These are phyloP conservation scores for Phortica variegata DNA, from an alignment of 1,140 invertebrate species.

Conservation along the genomic window DNA sequence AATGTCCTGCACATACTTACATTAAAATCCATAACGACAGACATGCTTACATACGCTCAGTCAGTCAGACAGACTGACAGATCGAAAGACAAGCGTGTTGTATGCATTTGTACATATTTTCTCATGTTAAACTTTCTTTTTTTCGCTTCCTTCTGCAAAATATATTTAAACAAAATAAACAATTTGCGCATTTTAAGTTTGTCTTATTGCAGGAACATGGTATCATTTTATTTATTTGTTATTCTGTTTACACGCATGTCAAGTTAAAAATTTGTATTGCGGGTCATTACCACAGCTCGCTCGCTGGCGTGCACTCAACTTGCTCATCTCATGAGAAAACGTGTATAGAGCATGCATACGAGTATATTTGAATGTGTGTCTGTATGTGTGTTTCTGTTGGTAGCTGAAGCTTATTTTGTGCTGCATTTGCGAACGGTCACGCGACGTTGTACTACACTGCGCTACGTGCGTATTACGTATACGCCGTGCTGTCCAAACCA, in stretches of 20 bases:
- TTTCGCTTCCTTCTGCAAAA: conserved; percentile 12
- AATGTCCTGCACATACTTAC: conserved; percentile 51
- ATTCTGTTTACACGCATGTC: neutral
- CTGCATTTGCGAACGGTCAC: conserved; percentile 35
- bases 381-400: too few relatives aligned
- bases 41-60: conserved; percentile 3
- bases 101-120: conserved; percentile 17
- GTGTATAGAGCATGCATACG: neutral
- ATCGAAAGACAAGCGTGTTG: too few relatives aligned
- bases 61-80: neutral
- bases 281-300: neutral
- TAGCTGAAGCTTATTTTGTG: neutral
- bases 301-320: neutral
- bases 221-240: conserved; percentile 28
- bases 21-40: conserved; percentile 11
- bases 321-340: neutral
- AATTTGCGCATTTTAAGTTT: conserved; percentile 52
- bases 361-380: too few relatives aligned
- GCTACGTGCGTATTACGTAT: conserved; percentile 47
- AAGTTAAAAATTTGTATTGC: neutral
- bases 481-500: conserved; percentile 18
- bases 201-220: conserved; percentile 14
- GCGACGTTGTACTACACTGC: too few relatives aligned
- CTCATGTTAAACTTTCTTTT: too few relatives aligned
- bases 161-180: too few relatives aligned